Evolutionary conservation across 2,113 vertebrate genomes (phyloP).

Genomic region (Ginglymostoma cirratum): DNA sequence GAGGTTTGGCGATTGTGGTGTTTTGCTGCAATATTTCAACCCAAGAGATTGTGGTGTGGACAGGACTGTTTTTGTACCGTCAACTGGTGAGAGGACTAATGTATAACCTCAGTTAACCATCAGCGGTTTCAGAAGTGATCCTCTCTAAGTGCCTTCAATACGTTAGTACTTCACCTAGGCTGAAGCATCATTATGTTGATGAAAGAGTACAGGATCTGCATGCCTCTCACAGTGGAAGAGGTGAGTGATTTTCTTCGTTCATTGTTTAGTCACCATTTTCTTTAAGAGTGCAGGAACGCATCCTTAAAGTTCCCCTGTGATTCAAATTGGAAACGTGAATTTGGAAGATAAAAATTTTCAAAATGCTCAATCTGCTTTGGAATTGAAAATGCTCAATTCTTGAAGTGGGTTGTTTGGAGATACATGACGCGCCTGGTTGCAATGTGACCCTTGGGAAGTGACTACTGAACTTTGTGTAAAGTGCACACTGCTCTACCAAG

Average conservation of each 20-base stretch:
- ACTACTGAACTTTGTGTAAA: not conserved
- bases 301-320: not conserved
- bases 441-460: not conserved
- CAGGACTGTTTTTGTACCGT: not conserved
- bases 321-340: not conserved
- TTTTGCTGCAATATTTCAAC: not conserved
- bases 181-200: conserved; percentile 63
- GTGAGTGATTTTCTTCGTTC: conserved; percentile 52
- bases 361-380: not conserved
- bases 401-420: not conserved
- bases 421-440: not conserved
- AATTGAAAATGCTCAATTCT: not conserved
- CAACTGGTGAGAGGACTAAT: not conserved
- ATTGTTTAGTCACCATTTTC: not conserved
- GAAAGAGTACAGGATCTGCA: conserved; percentile 88
- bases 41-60: not conserved
- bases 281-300: too few species aligned
- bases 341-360: not conserved
- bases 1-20: not conserved
- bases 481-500: not conserved
- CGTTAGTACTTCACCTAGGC: not conserved
- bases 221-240: conserved; percentile 87
- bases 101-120: conserved; percentile 19
- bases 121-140: conserved; percentile 14
- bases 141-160: conserved; percentile 20